Percentiles rank a stretch among this genome's conserved stretches.
These are phyloP conservation scores for Alouatta palliata DNA, from an alignment of 2,113 vertebrate genomes.

Conservation along the genomic window DNA sequence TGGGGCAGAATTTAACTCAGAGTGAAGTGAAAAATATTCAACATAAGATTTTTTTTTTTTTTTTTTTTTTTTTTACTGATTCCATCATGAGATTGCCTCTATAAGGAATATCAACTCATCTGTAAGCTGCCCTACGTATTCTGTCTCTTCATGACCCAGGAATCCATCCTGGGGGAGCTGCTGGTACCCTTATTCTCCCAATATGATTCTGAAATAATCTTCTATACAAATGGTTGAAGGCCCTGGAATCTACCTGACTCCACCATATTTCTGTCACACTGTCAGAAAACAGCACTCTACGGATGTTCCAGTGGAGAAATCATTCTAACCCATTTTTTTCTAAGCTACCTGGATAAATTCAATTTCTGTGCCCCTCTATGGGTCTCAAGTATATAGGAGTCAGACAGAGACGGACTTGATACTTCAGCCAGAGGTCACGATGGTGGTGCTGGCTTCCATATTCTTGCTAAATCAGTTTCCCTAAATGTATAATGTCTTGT, in stretches of 20 bases:
- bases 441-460: neutral
- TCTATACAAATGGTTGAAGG: neutral
- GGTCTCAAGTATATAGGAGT: neutral
- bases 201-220: neutral
- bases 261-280: neutral
- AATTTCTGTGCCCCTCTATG: neutral
- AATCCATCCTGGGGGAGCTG: neutral
- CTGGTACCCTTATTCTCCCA: neutral
- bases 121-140: neutral
- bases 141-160: neutral
- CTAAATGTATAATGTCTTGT: neutral
- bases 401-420: neutral
- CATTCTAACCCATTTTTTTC: neutral
- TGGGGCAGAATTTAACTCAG: neutral
- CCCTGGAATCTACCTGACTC: neutral
- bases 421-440: neutral
- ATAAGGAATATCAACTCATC: neutral
- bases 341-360: neutral
- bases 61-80: neutral
- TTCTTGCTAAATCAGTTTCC: neutral
- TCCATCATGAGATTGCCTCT: neutral
- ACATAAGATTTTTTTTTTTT: neutral
- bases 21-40: neutral
- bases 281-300: neutral
- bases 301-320: neutral